phyloP scores from a whole-genome alignment of 2,113 vertebrate species.

The Tyrannus savana region DNA sequence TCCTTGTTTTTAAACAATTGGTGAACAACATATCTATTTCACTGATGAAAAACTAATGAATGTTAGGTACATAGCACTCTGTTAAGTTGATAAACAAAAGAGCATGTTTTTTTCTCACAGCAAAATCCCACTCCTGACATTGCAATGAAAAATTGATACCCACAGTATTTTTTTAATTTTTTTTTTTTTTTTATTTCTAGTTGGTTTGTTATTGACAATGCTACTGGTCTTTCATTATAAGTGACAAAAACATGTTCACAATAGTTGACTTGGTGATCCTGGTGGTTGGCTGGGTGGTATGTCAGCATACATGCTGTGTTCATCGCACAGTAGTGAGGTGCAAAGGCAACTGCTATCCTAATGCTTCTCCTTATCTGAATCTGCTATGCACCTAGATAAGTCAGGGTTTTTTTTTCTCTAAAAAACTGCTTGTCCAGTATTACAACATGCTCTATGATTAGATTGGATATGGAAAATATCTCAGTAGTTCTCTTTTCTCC shows the following conservation, averaged over 20 bases:
- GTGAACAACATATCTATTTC: neutral
- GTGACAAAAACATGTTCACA: neutral
- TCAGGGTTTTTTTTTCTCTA: neutral
- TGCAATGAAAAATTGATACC: neutral
- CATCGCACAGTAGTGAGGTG: neutral
- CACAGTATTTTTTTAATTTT: neutral
- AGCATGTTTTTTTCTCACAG: neutral
- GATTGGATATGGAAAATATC: neutral
- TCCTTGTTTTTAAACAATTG: neutral
- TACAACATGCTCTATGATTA: neutral
- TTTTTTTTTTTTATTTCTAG: neutral
- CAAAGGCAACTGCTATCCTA: neutral
- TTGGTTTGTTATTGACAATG: neutral
- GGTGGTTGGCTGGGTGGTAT: neutral
- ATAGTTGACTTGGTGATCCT: neutral
- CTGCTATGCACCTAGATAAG: neutral
- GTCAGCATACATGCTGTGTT: rapidly evolving
- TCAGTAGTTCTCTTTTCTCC: neutral
- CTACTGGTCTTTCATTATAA: neutral
- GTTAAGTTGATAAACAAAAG: neutral
- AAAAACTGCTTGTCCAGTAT: neutral
- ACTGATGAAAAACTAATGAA: neutral
- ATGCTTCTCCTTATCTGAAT: neutral
- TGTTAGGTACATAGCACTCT: neutral
- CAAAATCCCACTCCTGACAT: neutral